Conservation (phyloP, 1,140 invertebrate species). For the Coptotermes formosanus region DNA sequence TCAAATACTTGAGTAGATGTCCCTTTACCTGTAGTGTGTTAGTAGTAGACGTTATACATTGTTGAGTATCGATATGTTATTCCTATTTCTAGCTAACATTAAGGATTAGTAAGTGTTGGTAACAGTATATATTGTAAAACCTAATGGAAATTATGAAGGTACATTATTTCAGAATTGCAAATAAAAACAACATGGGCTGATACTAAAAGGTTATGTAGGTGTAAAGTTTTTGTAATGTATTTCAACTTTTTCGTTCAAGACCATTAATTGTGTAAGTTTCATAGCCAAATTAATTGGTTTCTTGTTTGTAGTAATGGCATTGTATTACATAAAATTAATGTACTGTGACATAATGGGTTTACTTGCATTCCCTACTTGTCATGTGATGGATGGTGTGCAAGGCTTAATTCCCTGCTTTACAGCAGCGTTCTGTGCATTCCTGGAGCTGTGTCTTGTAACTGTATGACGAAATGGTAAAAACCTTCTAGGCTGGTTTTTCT, state of each 20-base stretch:
- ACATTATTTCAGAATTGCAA: not conserved
- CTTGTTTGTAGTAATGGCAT: not conserved
- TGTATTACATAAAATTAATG: not conserved
- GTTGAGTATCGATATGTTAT: not conserved
- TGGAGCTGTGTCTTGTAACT: too few species aligned
- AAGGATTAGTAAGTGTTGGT: not conserved
- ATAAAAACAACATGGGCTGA: not conserved
- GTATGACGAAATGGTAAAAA: too few species aligned
- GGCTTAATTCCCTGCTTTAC: constrained; percentile 1
- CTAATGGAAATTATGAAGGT: not conserved
- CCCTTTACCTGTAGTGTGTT: not conserved
- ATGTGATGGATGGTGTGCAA: not conserved
- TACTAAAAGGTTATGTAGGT: not conserved
- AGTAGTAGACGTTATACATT: not conserved
- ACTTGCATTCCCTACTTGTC: not conserved
- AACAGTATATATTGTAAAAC: not conserved
- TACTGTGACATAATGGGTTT: not conserved
- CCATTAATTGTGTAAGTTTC: not conserved
- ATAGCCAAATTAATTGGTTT: not conserved
- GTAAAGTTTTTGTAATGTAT: not conserved
- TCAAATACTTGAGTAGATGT: not conserved
- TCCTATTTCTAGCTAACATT: not conserved
- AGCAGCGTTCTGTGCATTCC: too few species aligned
- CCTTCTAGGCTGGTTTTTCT: too few species aligned
- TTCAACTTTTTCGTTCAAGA: not conserved